Evolutionary conservation across 2,113 vertebrate genomes (phyloP).

Genomic region (Bubo scandiacus): DNA sequence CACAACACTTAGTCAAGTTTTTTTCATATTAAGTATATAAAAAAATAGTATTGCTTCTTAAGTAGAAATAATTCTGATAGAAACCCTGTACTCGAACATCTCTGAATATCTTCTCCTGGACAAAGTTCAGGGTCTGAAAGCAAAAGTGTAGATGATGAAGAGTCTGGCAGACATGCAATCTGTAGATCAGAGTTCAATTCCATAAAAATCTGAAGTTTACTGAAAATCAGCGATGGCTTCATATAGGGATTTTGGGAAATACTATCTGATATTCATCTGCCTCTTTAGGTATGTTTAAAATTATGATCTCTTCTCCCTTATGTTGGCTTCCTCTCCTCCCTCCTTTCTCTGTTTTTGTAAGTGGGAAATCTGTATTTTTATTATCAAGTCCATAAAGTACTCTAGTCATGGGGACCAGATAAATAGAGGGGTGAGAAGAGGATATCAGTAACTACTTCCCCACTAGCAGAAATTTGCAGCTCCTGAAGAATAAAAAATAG

Average conservation of each 20-base stretch:
- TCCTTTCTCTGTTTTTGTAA: background rate
- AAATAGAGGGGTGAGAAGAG: background rate
- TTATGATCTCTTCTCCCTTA: background rate
- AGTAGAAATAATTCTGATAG: background rate
- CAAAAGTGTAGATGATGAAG: background rate
- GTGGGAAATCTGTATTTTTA: background rate
- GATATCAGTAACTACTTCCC: background rate
- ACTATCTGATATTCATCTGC: background rate
- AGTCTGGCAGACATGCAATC: background rate
- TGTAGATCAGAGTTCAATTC: background rate
- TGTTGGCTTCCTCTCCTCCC: background rate
- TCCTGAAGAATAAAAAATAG: background rate
- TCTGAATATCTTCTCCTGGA: background rate
- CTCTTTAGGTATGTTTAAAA: background rate
- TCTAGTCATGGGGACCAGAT: background rate
- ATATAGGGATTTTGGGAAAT: background rate
- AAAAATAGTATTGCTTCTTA: background rate
- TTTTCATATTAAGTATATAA: background rate
- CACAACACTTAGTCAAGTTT: background rate
- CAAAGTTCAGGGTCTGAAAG: background rate
- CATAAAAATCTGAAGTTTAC: background rate
- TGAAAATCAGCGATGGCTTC: background rate
- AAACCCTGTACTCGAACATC: background rate
- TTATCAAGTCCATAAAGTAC: background rate
- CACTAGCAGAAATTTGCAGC: background rate